phyloP scores from a whole-genome alignment of 2,888 invertebrate genomes.

The Colostygia pectinataria region DNA sequence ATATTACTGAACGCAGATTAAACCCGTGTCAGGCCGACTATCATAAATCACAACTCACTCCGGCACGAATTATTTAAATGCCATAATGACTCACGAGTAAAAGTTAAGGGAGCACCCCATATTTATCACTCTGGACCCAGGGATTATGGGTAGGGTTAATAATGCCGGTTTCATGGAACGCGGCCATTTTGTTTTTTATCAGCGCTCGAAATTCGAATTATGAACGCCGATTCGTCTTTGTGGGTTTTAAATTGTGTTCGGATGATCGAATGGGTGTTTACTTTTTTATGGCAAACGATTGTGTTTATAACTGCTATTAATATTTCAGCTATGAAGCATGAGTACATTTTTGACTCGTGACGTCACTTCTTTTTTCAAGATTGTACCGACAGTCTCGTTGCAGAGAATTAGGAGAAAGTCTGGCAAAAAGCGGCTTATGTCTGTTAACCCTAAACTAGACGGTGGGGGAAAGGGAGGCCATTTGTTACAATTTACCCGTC shows the following conservation, averaged over 20 bases:
- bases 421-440: conserved; percentile 30
- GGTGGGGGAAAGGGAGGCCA: conserved; percentile 37
- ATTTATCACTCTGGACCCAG: conserved; percentile 71
- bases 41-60: conserved; percentile 72
- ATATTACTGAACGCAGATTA: conserved; percentile 50
- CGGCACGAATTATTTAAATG: conserved; percentile 80
- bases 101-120: conserved; percentile 65
- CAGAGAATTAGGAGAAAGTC: conserved; percentile 16
- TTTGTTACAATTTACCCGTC: conserved; percentile 56
- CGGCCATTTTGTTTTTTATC: conserved; percentile 73
- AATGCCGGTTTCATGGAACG: conserved; percentile 59
- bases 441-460: conserved; percentile 31
- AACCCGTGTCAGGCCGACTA: conserved; percentile 63
- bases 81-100: conserved; percentile 79
- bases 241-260: conserved; percentile 42
- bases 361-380: background rate
- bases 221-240: conserved; percentile 64
- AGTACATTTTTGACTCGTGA: conserved; percentile 9
- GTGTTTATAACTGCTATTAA: conserved; percentile 17
- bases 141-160: conserved; percentile 73
- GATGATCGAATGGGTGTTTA: conserved; percentile 46
- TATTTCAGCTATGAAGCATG: too few species aligned
- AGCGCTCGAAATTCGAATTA: conserved; percentile 70
- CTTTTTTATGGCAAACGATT: conserved; percentile 29
- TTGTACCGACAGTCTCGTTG: conserved; percentile 1